Evolutionary conservation across 2,797 vertebrate species (phyloP).

Genomic region (Nyctibius grandis): DNA sequence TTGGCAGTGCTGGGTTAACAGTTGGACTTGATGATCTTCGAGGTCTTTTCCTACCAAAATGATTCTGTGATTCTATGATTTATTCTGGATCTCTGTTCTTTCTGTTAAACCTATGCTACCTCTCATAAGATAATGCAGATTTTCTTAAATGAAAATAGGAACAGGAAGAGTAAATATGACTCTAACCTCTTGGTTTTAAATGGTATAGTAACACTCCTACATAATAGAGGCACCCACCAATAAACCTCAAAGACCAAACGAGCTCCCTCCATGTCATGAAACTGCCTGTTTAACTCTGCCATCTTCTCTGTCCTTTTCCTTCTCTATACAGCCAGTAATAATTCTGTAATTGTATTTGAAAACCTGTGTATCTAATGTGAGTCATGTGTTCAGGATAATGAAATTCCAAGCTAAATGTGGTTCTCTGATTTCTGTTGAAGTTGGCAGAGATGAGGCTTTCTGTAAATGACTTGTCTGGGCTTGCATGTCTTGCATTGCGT

Average conservation of each 20-base stretch:
- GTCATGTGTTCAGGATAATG: constrained; percentile 74
- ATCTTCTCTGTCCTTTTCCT: neutral
- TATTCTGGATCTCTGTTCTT: neutral
- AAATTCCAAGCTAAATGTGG: constrained; percentile 47
- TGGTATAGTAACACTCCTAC: neutral
- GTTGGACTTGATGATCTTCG: too few species aligned
- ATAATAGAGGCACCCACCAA: neutral
- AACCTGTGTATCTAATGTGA: constrained; percentile 66
- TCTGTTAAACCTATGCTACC: neutral
- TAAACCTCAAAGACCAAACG: neutral
- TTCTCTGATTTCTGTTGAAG: constrained; percentile 39
- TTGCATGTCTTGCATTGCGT: neutral
- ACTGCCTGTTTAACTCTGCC: neutral
- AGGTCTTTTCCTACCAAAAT: too few species aligned
- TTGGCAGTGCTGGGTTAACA: too few species aligned
- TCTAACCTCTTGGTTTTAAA: neutral
- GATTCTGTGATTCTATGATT: too few species aligned
- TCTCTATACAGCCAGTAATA: constrained; percentile 38
- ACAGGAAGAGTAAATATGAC: neutral
- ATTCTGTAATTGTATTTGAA: constrained; percentile 48
- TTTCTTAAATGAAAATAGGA: neutral
- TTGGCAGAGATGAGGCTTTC: constrained; percentile 5
- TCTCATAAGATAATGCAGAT: neutral
- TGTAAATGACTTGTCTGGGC: constrained; percentile 29
- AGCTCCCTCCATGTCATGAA: neutral